A percentile compares a stretch with the other conserved stretches of the same genome.
These are phyloP conservation scores for Solenodon paradoxus DNA, from an alignment of 2,113 vertebrate species.

Conservation along the genomic window DNA sequence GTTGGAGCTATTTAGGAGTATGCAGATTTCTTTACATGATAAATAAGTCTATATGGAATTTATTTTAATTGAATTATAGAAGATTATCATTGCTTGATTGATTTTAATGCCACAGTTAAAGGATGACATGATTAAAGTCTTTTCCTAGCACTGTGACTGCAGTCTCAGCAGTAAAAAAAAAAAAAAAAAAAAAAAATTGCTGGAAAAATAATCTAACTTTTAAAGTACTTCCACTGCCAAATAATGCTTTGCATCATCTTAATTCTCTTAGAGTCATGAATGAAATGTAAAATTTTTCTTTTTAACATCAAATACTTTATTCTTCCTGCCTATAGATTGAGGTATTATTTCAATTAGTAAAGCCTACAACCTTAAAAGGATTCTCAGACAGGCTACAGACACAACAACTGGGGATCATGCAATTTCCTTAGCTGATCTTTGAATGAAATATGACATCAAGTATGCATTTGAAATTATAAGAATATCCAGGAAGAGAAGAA, in stretches of 20 bases:
- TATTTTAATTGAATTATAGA: constrained; percentile 19
- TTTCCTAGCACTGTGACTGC: background rate
- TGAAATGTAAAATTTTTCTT: background rate
- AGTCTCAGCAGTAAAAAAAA: no score
- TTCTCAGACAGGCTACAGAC: background rate
- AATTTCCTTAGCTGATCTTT: background rate
- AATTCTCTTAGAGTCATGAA: background rate
- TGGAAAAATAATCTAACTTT: background rate
- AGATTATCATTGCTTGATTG: background rate
- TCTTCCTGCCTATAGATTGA: background rate
- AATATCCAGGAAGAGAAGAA: background rate
- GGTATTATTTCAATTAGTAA: background rate
- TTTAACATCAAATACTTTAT: background rate
- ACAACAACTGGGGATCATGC: background rate
- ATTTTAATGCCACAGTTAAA: background rate
- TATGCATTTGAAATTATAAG: constrained; percentile 10
- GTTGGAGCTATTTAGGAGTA: background rate
- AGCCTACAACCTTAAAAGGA: background rate
- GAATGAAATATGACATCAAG: background rate
- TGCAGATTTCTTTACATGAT: background rate
- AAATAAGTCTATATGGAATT: background rate
- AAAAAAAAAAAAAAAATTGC: no score
- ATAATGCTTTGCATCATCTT: background rate
- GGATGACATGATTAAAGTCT: background rate
- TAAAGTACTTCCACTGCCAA: background rate